Percentiles rank a stretch among this genome's conserved stretches.
Evolutionary conservation across 2,113 vertebrate genomes (phyloP).

Genomic region (Lophotis ruficrista): DNA sequence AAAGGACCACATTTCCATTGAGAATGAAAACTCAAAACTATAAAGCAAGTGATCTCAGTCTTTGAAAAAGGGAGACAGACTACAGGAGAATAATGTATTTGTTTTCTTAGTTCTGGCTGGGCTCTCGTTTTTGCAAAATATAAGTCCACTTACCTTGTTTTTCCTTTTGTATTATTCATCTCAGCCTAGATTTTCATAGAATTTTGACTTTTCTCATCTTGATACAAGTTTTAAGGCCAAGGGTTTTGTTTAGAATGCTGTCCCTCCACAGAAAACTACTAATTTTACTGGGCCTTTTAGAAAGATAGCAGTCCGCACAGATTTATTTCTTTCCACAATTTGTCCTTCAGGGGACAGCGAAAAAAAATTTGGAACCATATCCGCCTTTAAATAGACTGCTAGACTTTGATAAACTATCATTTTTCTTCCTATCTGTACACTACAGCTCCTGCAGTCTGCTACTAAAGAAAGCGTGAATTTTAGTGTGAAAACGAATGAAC

Average conservation of each 20-base stretch:
- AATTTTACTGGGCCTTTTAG: neutral
- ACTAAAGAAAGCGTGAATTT: neutral
- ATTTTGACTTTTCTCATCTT: neutral
- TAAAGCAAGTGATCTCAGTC: neutral
- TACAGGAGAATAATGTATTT: neutral
- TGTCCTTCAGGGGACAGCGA: neutral
- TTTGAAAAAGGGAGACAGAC: neutral
- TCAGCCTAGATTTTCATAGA: neutral
- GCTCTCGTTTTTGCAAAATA: neutral
- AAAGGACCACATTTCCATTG: slow-evolving; percentile 35
- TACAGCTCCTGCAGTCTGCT: neutral
- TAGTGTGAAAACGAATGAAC: neutral
- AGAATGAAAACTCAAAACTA: slow-evolving; percentile 36
- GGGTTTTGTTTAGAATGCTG: neutral
- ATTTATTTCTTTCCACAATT: neutral
- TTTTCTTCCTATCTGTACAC: neutral
- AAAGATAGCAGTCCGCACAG: neutral
- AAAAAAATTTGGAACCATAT: neutral
- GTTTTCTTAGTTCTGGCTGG: neutral
- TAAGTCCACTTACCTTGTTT: neutral
- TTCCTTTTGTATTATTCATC: neutral
- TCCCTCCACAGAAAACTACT: neutral
- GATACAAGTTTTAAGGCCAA: neutral
- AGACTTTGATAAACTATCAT: neutral
- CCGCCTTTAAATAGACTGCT: neutral